These are phyloP conservation scores for Drosophila acutilabella DNA, from an alignment of 2,888 invertebrate genomes.

Conservation along the genomic window DNA sequence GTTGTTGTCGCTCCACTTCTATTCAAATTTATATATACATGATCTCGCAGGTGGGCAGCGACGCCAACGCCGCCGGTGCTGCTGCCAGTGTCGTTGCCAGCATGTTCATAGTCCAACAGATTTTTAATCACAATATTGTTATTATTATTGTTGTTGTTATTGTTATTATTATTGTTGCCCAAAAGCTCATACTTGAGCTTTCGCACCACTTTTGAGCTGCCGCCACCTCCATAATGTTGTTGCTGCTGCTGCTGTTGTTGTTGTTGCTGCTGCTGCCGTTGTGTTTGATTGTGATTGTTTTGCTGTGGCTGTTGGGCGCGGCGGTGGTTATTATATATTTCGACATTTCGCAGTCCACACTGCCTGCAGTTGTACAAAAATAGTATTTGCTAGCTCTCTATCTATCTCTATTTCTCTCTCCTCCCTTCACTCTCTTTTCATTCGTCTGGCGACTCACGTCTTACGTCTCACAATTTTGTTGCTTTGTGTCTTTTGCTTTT, in stretches of 20 bases:
- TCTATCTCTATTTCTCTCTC: conserved; percentile 24
- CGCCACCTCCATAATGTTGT: conserved; percentile 55
- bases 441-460: too few species aligned
- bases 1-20: conserved; percentile 85
- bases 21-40: conserved; percentile 89
- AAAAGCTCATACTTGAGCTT: conserved; percentile 73
- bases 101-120: conserved; percentile 61
- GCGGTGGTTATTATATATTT: conserved; percentile 78
- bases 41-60: conserved; percentile 90
- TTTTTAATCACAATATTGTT: conserved; percentile 71
- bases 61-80: conserved; percentile 53
- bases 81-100: conserved; percentile 39
- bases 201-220: conserved; percentile 69
- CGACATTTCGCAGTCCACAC: conserved; percentile 77
- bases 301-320: conserved; percentile 68
- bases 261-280: conserved; percentile 49
- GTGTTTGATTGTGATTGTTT: conserved; percentile 35
- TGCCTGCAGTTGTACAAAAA: conserved; percentile 52
- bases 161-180: conserved; percentile 44
- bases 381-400: conserved; percentile 37
- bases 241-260: conserved; percentile 24
- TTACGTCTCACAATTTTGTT: background rate
- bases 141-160: conserved; percentile 55
- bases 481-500: conserved; percentile 29
- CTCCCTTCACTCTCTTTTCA: conserved; percentile 18